phyloP scores from a whole-genome alignment of 2,797 vertebrate species.

The Paedocypris micromegethes region DNA sequence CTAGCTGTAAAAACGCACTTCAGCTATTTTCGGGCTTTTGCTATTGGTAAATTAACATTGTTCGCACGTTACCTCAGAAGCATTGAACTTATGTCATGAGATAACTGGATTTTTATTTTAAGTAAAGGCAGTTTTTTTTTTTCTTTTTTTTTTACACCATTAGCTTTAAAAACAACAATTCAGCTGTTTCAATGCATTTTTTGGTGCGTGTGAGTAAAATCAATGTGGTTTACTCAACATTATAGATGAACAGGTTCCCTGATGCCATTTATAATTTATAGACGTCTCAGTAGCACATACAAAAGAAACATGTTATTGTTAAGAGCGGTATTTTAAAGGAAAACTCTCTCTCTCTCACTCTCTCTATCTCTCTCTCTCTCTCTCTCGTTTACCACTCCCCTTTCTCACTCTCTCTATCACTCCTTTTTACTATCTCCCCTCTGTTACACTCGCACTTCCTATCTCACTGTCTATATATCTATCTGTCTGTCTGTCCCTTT shows the following conservation, averaged over 20 bases:
- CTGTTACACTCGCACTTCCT: too few species aligned
- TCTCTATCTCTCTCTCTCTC: too few species aligned
- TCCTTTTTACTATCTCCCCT: too few species aligned
- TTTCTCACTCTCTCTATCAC: too few species aligned
- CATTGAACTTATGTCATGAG: slow-evolving; percentile 34
- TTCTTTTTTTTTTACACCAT: slow-evolving; percentile 27
- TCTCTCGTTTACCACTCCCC: too few species aligned
- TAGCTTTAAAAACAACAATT: slow-evolving; percentile 30
- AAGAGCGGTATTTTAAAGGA: neutral
- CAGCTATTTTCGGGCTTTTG: slow-evolving; percentile 31
- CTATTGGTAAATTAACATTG: slow-evolving; percentile 21
- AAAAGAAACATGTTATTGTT: neutral
- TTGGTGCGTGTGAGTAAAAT: neutral
- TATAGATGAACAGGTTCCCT: neutral
- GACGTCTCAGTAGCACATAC: slow-evolving; percentile 2
- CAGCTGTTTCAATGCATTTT: slow-evolving; percentile 24
- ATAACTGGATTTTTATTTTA: slow-evolving; percentile 41
- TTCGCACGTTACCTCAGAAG: slow-evolving; percentile 25
- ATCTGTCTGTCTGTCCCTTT: too few species aligned
- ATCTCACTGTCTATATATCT: too few species aligned
- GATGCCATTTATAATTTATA: slow-evolving; percentile 2
- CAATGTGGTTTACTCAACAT: slow-evolving; percentile 13
- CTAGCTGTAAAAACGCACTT: slow-evolving; percentile 19
- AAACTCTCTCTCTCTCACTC: neutral
- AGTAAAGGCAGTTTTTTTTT: slow-evolving; percentile 24